A percentile compares a stretch with the other conserved stretches of the same genome.
Conservation (phyloP, 2,113 vertebrate genomes). For the Alectura lathami region DNA sequence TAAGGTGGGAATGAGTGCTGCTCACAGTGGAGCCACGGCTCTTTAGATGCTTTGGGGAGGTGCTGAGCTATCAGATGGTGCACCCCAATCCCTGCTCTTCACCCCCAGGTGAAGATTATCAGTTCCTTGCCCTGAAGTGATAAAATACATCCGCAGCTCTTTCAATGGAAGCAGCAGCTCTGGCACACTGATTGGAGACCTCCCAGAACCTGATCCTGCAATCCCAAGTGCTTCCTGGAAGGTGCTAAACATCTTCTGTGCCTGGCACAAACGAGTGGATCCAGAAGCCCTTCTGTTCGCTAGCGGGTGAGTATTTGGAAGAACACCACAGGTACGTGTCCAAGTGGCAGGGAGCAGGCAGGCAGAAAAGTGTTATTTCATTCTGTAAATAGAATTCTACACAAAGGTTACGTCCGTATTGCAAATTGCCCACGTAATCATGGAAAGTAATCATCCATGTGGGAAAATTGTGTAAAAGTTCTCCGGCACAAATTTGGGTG, state of each 20-base stretch:
- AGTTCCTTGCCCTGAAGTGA: not conserved
- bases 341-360: not conserved
- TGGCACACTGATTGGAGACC: not conserved
- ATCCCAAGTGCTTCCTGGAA: not conserved
- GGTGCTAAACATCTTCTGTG: not conserved
- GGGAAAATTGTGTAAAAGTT: not conserved
- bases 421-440: not conserved
- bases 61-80: not conserved
- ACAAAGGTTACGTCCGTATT: not conserved
- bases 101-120: not conserved
- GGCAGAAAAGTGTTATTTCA: not conserved
- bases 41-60: not conserved
- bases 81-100: not conserved
- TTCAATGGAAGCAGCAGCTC: not conserved
- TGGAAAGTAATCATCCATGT: not conserved
- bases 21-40: not conserved
- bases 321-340: not conserved
- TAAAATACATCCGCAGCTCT: not conserved
- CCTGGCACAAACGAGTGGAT: not conserved
- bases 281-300: not conserved
- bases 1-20: not conserved
- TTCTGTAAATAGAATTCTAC: not conserved
- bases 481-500: not conserved
- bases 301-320: not conserved
- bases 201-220: not conserved